Percentiles rank a stretch among this genome's conserved stretches.
These are phyloP conservation scores for Nicator chloris DNA, from an alignment of 2,113 vertebrate genomes.

Conservation along the genomic window DNA sequence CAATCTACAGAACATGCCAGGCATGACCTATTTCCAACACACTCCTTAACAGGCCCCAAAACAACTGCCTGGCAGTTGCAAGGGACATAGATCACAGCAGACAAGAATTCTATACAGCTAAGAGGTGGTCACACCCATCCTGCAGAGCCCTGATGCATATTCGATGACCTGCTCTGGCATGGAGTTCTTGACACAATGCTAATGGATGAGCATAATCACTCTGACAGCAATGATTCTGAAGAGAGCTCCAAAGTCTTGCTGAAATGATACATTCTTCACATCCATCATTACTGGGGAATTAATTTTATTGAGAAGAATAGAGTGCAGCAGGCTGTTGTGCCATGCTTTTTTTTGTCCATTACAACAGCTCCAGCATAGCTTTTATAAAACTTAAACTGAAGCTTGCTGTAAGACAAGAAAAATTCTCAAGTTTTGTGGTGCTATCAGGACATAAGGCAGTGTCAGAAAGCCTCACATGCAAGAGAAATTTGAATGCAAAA, in stretches of 20 bases:
- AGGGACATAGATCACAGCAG: not conserved
- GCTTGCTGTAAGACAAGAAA: not conserved
- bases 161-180: not conserved
- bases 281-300: conserved; percentile 4
- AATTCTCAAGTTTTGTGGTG: not conserved
- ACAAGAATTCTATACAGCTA: not conserved
- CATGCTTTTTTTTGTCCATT: conserved; percentile 2
- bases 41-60: not conserved
- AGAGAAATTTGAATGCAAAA: conserved; percentile 3
- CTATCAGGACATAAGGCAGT: not conserved
- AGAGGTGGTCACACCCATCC: not conserved
- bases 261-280: conserved; percentile 22
- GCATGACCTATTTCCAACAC: not conserved
- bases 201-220: conserved; percentile 35
- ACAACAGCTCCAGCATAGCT: not conserved
- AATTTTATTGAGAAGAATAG: conserved; percentile 24
- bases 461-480: not conserved
- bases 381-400: conserved; percentile 4
- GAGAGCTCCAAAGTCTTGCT: conserved; percentile 6
- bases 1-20: not conserved
- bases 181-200: not conserved
- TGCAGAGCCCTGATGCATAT: not conserved
- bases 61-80: not conserved
- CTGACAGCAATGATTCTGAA: conserved; percentile 13
- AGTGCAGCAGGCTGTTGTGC: not conserved